Evolutionary conservation across 2,888 invertebrate genomes (phyloP), one percentile per base, ranked within the genome.

Genomic region (Subacronicta megacephala): DNA sequence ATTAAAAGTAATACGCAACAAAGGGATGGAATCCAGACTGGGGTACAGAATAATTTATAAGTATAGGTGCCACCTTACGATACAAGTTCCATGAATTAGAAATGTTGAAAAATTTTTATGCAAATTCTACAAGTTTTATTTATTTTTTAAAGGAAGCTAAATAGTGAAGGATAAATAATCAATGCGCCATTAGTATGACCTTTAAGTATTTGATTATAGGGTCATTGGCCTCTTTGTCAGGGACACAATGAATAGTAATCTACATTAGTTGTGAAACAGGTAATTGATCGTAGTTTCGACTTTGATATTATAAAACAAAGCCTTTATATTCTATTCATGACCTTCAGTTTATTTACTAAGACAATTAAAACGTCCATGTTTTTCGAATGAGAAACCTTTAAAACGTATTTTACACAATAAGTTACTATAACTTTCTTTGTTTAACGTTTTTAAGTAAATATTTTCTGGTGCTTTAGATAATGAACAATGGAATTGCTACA

Each of bases 41-140:
- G 80, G 81, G 77, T 74, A 71, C 61, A 59, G 88, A 90, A 91
- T 91, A 86, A 90, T 90, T 91, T 88, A 92, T 90, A 78, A 86
- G 85, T 77, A 82, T 81, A 86, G 84, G 86, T 87, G 84, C 80
- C 83, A 85, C 83, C 81, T 75, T 64, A 63, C 60, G 76, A 74
- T 69, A 67, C 67, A 75, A 66, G 45, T 59, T 58, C 60, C 64
- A 67, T 78, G 77, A 80, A 80, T 78, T 74, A 68, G 42, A 57
- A 66, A 77, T 78, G 69, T 50, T 63, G 10, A 44, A 44, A n/a
- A 65, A 67, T 72, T 60, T 56, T 69, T 70, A 65, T 68, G 52
- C 55, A 62, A 58, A 59, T n/a, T n/a, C n/a, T 35, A 13, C 13
- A 41, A 10, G 31, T 42, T 56, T 55, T 55, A 54, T 65, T 44